Conservation (phyloP, 2,797 vertebrate genomes). For the Myiotriccus ornatus region DNA sequence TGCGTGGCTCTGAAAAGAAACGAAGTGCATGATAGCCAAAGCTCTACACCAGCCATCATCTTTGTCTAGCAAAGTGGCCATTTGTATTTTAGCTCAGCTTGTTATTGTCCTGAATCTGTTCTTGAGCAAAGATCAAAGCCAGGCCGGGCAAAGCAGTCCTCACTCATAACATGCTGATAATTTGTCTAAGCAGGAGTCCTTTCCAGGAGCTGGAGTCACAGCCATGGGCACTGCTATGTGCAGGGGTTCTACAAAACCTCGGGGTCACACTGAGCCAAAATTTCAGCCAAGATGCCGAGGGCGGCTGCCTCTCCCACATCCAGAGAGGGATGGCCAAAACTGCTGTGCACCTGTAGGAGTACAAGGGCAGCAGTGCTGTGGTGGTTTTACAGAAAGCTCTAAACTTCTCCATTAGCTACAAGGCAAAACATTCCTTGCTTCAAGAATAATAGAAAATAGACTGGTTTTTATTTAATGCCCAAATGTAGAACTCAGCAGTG, state of each 20-base stretch:
- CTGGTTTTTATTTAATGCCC: not conserved
- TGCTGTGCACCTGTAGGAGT: not conserved
- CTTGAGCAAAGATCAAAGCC: constrained; percentile 48
- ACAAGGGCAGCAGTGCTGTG: not conserved
- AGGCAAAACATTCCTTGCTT: not conserved
- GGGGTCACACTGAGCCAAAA: not conserved
- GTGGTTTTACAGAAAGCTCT: not conserved
- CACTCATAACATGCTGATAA: not conserved
- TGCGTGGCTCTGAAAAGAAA: constrained; percentile 28
- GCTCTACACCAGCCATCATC: constrained; percentile 40
- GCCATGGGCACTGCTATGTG: not conserved
- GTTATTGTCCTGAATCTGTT: constrained; percentile 39
- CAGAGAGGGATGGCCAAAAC: not conserved
- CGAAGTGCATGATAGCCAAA: not conserved
- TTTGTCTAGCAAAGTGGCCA: constrained; percentile 55
- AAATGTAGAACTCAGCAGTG: not conserved
- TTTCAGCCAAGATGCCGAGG: not conserved
- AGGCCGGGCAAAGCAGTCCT: not conserved
- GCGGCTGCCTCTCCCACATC: not conserved
- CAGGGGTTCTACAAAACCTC: not conserved
- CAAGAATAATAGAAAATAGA: not conserved
- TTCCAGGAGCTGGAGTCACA: not conserved
- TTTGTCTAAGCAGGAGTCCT: not conserved
- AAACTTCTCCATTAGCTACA: not conserved
- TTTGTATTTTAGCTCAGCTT: constrained; percentile 43